Evolutionary conservation across 2,797 vertebrate species (phyloP).

Genomic region (Bothrops alternatus): DNA sequence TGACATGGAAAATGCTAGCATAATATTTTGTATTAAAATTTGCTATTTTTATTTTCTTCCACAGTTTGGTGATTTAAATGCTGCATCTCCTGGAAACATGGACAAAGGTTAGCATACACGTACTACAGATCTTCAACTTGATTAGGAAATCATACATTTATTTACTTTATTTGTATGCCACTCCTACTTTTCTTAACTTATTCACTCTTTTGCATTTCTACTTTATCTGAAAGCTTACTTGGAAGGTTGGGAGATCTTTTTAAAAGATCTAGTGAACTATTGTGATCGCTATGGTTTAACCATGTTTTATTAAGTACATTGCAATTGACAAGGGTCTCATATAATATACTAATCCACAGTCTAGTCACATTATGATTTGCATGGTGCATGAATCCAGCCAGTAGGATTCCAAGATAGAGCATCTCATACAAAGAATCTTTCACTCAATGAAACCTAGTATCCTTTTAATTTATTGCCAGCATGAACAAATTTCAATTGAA

Average conservation of each 20-base stretch:
- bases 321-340: not conserved
- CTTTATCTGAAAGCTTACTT: not conserved
- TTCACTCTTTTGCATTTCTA: not conserved
- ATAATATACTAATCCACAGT: not conserved
- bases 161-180: not conserved
- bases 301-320: not conserved
- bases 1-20: constrained; percentile 15
- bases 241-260: not conserved
- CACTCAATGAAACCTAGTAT: not conserved
- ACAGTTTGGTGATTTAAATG: constrained; percentile 81
- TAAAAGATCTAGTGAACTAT: not conserved
- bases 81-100: constrained; percentile 79
- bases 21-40: not conserved
- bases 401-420: not conserved
- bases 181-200: not conserved
- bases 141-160: not conserved
- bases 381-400: not conserved
- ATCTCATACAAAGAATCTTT: not conserved
- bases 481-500: not conserved
- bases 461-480: not conserved
- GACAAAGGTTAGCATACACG: constrained; percentile 76
- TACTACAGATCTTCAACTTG: not conserved
- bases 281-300: not conserved
- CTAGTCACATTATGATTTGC: not conserved
- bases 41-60: constrained; percentile 56